These are phyloP conservation scores for Malacoraja senta DNA, from an alignment of 2,797 vertebrate genomes.

Conservation along the genomic window DNA sequence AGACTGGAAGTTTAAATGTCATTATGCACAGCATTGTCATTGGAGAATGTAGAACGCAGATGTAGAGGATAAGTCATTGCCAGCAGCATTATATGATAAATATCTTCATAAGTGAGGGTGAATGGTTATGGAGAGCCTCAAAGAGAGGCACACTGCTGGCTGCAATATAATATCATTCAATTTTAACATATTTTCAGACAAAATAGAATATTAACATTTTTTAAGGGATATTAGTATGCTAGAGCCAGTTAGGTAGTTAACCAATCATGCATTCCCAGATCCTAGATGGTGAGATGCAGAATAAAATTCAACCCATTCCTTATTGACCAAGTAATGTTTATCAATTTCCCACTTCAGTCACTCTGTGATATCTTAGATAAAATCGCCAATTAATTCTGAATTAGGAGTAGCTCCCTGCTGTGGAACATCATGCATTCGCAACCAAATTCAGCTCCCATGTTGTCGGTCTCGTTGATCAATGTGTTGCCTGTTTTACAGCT, in stretches of 20 bases:
- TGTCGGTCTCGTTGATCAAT: background rate
- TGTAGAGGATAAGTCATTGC: constrained; percentile 32
- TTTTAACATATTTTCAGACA: background rate
- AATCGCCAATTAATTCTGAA: background rate
- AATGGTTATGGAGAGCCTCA: background rate
- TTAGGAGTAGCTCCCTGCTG: background rate
- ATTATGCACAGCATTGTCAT: constrained; percentile 31
- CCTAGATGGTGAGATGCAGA: background rate
- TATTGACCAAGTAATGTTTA: background rate
- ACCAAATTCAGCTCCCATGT: background rate
- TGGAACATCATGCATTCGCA: background rate
- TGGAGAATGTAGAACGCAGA: constrained; percentile 32
- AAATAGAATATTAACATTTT: background rate
- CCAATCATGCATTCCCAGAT: background rate
- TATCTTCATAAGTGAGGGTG: constrained; percentile 8
- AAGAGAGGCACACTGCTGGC: background rate
- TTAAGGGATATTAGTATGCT: background rate
- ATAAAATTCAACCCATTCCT: background rate
- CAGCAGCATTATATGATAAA: constrained; percentile 30
- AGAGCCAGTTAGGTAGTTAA: background rate
- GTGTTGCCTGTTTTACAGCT: background rate
- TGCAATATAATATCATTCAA: background rate
- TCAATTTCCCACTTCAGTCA: background rate
- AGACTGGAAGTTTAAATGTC: constrained; percentile 33
- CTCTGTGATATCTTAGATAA: background rate